Evolutionary conservation across 92 coral and sea anemone species (phyloP), one percentile per base, ranked within the genome.

Genomic region (Blastomussa wellsi): DNA sequence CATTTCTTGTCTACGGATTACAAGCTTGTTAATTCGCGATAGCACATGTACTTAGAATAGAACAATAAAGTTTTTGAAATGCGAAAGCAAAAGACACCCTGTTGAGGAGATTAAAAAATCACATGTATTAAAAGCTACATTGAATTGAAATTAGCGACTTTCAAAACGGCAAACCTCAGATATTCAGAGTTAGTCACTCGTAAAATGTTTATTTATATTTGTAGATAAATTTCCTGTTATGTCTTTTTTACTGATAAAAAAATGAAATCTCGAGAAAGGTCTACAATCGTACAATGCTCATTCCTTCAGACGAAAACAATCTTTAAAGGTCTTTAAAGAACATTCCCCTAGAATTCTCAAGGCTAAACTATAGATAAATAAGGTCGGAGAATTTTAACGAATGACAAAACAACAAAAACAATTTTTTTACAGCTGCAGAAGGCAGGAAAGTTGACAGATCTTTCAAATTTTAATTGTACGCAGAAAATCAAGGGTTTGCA

Each of bases 11-110:
- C 52, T 37, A 13, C 29, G 47, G 24, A 32, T 62, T 62, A 38
- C 60, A 14, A 22, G 38, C 28, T 79, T 79, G 35, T 79, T 64
- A 13, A n/a, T 78, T 55, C 35, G 14, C 13, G 55, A 57, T n/a
- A 79, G 82, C 82, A 79, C 72, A 60, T 79, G 82, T 38, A 22
- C 9, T 15, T 8, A 15, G n/a, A n/a, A n/a, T n/a, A 39, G 55
- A 62, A 79, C 53, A 79, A 79, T 76, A 48, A 78, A 17, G 35
- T 35, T 24, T 19, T 22, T 26, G 14, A 59, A 62, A 62, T 37
- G 36, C 73, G 39, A 60, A 65, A 41, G 57, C 52, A 22, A 48
- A 26, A 28, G 73, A 79, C 55, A 15, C 39, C 72, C 82, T 38
- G 52, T 42, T 2, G 66, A 26, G 66, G 71, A 59, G 57, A 67